Conservation (phyloP, 2,113 vertebrate genomes). For the Entomyzon cyanotis region DNA sequence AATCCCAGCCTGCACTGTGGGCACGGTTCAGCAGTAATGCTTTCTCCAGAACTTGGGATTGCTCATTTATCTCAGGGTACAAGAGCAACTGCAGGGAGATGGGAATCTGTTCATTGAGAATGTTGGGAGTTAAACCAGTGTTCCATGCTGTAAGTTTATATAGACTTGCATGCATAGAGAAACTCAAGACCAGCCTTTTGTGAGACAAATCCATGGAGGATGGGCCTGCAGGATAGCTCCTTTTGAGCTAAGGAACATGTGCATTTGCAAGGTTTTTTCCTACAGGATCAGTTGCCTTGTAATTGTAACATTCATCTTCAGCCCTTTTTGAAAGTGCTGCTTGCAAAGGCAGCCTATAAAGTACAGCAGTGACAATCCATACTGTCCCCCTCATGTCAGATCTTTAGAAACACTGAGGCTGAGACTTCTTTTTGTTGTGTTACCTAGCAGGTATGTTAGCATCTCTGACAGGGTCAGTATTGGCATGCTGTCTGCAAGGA, state of each 20-base stretch:
- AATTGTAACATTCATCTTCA: not conserved
- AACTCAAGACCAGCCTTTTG: not conserved
- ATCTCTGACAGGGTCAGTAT: not conserved
- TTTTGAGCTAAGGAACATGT: not conserved
- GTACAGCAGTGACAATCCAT: not conserved
- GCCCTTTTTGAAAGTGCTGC: not conserved
- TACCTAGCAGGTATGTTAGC: not conserved
- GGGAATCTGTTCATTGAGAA: not conserved
- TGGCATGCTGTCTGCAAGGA: not conserved
- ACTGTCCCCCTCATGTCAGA: not conserved
- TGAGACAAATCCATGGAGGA: not conserved
- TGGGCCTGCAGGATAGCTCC: not conserved
- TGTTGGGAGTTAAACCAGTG: not conserved
- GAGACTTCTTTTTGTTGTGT: not conserved
- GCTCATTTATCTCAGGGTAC: not conserved
- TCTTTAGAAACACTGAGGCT: not conserved
- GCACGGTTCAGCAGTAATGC: not conserved
- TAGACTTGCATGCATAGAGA: fast-evolving
- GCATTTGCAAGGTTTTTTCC: not conserved
- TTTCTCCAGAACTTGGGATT: not conserved
- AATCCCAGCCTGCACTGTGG: not conserved
- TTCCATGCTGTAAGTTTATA: not conserved
- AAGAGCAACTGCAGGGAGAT: not conserved
- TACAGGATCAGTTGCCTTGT: not conserved
- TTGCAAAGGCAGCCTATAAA: not conserved